Base-by-base conservation (phyloP, 2,888 invertebrate species). In the Cerastis rubricosa region DNA sequence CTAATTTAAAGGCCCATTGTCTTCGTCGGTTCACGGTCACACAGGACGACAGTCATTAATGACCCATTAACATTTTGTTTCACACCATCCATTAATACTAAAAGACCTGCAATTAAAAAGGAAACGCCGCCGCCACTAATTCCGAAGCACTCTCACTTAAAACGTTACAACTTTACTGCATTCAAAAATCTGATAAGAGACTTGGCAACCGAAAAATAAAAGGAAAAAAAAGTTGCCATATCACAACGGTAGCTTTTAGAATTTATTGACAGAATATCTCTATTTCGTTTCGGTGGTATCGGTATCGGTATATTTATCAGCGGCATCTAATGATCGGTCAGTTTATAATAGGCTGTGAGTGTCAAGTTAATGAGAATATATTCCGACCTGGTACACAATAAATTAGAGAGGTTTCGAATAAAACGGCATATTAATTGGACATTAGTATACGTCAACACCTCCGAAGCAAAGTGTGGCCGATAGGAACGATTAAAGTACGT, bases 291-390 rank as follows among this genome's bases (percentile, higher is more conserved):
- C 92, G 90, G 90, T 91, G 71, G 84, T 91, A 93, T 93, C 92
- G 89, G 89, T 90, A 93, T 83, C 80, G 76, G 64, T 69, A 79
- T 71, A 83, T 94, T 94, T 95, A 96, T 96, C 95, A 92, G 90
- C 89, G 89, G 91, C 88, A 95, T 95, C 95, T 95, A 95, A 95
- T 93, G 94, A 94, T 93, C 92, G 92, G 91, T 91, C 93, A 93
- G 93, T 92, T 93, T 93, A 93, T 94, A 95, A 96, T 94, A 94
- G 95, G 92, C 94, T 90, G 92, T 92, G 93, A 94, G 92, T 95
- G 96, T 96, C 96, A 93, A 93, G 92, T 94, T 96, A 96, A 96
- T 96, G 95, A 96, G 95, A 95, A 96, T 95, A 95, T 96, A 96
- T 95, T 91, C 92, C 90, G 86, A 88, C 89, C 92, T 91, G 92